Evolutionary conservation across 2,888 invertebrate genomes (phyloP), one percentile per base, ranked within the genome.

Genomic region (Muscina levida): DNA sequence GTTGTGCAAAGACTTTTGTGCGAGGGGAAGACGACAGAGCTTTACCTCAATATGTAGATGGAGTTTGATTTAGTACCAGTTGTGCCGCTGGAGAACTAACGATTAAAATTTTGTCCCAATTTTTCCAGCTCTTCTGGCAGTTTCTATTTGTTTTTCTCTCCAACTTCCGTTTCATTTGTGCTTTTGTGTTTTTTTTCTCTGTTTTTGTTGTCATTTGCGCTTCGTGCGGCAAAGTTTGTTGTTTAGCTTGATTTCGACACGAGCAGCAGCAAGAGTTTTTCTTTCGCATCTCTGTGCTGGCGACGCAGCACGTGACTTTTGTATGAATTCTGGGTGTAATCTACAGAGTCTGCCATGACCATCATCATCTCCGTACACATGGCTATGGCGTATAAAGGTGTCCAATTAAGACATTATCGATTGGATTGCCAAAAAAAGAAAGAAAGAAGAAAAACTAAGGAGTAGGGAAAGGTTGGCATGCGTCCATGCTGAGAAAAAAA

Each of bases 391-490:
- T 53, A 70, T 73, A 74, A 71, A 81, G 80, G 73, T 77, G 80
- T 74, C 80, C 80, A 81, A 81, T 81, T 81, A 81, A 74, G 77
- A 77, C 77, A 74, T 81, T 81, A 81, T 81, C 73, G 80, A 77
- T 81, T 81, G 57, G 59, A 46, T 67, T 77, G 2, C 48, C 8
- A 48, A 46, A n/a, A n/a, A n/a, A n/a, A n/a, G n/a, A n/a, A n/a
- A n/a, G n/a, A n/a, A n/a, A n/a, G n/a, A n/a, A n/a, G n/a, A n/a
- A n/a, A n/a, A n/a, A n/a, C n/a, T n/a, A n/a, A 19, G 57, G 10
- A 8, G 59, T 15, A n/a, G 2, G 62, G 62, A 2, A 51, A 13
- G 53, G 24, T 15, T 19, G 19, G 19, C 19, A 42, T 8, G 5
- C n/a, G 53, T 2, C 57, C 37, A 2, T 26, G 10, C 46, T 13